Percentiles rank a stretch among this genome's conserved stretches.
Conservation (phyloP, 2,113 vertebrate genomes). For the Bothrops jararaca region DNA sequence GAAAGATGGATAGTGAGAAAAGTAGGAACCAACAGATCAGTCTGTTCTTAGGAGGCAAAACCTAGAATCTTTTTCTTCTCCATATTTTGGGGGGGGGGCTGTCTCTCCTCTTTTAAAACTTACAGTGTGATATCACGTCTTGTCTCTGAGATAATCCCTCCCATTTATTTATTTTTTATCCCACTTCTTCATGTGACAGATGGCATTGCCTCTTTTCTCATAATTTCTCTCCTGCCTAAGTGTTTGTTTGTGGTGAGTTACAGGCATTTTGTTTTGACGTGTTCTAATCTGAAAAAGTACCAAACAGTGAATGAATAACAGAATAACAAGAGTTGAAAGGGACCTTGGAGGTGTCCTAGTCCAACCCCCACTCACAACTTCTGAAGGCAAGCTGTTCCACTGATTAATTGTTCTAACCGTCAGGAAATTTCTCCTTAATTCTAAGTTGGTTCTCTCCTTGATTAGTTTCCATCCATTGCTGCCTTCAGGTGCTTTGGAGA, state of each 20-base stretch:
- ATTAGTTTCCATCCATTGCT: too few relatives aligned
- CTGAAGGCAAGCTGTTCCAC: too few relatives aligned
- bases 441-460: too few relatives aligned
- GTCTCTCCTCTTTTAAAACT: background rate
- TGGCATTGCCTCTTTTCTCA: background rate
- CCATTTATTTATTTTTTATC: background rate
- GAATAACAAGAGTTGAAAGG: too few relatives aligned
- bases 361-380: too few relatives aligned
- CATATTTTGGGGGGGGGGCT: background rate
- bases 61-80: background rate
- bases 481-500: background rate
- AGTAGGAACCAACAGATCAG: background rate
- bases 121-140: background rate
- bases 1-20: background rate
- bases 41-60: background rate
- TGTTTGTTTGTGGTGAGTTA: background rate
- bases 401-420: too few relatives aligned
- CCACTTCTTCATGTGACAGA: background rate
- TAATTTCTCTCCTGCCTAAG: background rate
- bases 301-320: background rate
- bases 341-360: too few relatives aligned
- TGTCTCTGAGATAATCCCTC: background rate
- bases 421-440: too few relatives aligned
- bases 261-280: background rate
- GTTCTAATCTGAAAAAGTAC: background rate